A percentile compares a stretch with the other conserved stretches of the same genome.
Conservation (phyloP, 2,888 invertebrate genomes). For the Conistra vaccinii region DNA sequence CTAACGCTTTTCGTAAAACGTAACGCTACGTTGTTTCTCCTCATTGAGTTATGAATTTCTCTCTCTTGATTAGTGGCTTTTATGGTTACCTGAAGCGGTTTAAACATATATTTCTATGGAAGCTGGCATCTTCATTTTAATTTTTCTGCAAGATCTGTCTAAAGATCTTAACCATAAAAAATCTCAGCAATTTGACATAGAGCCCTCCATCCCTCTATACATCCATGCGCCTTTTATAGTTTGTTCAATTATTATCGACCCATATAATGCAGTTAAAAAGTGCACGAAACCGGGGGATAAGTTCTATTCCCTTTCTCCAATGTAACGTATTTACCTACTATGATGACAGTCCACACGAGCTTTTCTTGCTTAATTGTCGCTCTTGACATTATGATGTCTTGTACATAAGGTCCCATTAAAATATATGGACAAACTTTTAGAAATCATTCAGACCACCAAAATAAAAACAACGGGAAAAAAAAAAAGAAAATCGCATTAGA, state of each 20-base stretch:
- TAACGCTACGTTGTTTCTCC: neutral
- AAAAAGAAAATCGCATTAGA: too few species aligned
- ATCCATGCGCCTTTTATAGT: neutral
- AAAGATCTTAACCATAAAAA: neutral
- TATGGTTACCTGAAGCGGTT: neutral
- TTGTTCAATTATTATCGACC: neutral
- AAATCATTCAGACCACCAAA: too few species aligned
- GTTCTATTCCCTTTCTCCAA: too few species aligned
- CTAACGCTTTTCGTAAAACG: neutral
- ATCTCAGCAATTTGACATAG: neutral
- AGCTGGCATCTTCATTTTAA: neutral
- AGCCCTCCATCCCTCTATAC: too few species aligned
- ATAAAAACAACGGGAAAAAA: too few species aligned
- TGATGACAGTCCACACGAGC: neutral
- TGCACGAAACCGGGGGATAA: neutral
- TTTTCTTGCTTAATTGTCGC: neutral
- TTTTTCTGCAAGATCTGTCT: neutral
- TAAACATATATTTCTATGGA: neutral
- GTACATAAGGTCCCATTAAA: too few species aligned
- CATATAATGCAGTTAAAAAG: neutral
- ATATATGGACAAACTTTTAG: too few species aligned
- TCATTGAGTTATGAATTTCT: neutral
- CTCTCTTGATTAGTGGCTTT: constrained; percentile 1
- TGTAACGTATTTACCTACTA: neutral
- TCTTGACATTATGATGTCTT: neutral